Evolutionary conservation across 2,888 invertebrate species (phyloP).

Genomic region (Phaedon cochleariae): DNA sequence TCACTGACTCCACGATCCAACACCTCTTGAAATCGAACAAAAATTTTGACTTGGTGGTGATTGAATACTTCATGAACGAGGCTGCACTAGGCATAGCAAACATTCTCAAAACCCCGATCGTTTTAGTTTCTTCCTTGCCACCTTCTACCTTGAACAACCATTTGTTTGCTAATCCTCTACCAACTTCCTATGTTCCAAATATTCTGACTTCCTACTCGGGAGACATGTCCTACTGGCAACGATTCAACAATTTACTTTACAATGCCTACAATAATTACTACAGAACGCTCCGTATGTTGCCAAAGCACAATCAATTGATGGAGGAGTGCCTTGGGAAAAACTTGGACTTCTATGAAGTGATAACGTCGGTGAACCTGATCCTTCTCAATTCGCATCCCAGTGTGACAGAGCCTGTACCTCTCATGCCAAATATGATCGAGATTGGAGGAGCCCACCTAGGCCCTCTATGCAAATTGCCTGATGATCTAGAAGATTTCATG

Average conservation of each 20-base stretch:
- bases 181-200: constrained; percentile 63
- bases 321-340: constrained; percentile 46
- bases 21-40: constrained; percentile 52
- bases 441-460: constrained; percentile 66
- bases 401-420: constrained; percentile 63
- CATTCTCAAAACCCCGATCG: constrained; percentile 50
- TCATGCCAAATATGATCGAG: constrained; percentile 67
- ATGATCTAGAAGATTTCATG: constrained; percentile 63
- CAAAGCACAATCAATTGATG: constrained; percentile 42
- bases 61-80: constrained; percentile 63
- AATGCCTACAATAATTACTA: constrained; percentile 50
- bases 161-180: constrained; percentile 58
- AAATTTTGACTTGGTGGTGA: constrained; percentile 55
- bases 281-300: constrained; percentile 39
- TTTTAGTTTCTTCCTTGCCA: constrained; percentile 59
- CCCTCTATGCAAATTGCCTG: constrained; percentile 44
- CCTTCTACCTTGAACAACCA: constrained; percentile 60
- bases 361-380: constrained; percentile 49
- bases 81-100: constrained; percentile 58
- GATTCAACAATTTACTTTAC: constrained; percentile 63
- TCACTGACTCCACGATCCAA: constrained; percentile 36
- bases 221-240: constrained; percentile 64
- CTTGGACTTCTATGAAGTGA: constrained; percentile 41
- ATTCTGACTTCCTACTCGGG: constrained; percentile 60
- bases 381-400: constrained; percentile 62